Conservation (phyloP, 1,140 invertebrate genomes). For the Diorhabda sublineata region DNA sequence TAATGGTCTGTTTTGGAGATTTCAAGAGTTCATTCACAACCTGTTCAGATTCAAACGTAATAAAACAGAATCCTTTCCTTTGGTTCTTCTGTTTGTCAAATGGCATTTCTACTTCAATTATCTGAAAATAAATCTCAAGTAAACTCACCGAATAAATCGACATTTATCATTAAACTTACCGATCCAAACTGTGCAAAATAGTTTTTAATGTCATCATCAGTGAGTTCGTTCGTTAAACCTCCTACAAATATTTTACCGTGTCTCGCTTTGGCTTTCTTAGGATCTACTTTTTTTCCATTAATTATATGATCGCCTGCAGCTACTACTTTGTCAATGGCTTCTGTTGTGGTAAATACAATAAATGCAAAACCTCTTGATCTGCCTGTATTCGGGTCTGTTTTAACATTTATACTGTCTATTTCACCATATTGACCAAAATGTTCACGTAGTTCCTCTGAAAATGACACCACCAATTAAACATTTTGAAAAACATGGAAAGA, state of each 20-base stretch:
- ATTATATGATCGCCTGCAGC: conserved; percentile 82
- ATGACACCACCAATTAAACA: background rate
- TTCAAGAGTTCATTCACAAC: conserved; percentile 87
- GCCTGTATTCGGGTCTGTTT: conserved; percentile 86
- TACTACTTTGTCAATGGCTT: conserved; percentile 87
- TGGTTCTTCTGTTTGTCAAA: conserved; percentile 96
- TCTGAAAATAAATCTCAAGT: conserved; percentile 52
- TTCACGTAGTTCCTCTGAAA: conserved; percentile 87
- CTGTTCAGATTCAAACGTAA: conserved; percentile 90
- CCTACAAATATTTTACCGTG: conserved; percentile 95
- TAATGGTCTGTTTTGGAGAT: conserved; percentile 86
- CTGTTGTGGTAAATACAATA: conserved; percentile 85
- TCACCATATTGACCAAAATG: conserved; percentile 87
- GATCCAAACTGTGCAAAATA: conserved; percentile 89
- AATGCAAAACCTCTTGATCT: conserved; percentile 91
- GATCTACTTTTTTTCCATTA: conserved; percentile 91
- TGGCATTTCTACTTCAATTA: conserved; percentile 91
- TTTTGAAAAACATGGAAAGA: background rate
- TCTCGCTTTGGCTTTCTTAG: conserved; percentile 90
- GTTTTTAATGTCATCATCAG: conserved; percentile 87
- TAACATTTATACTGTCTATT: conserved; percentile 91
- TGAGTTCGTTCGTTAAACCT: conserved; percentile 81
- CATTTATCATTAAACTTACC: conserved; percentile 55
- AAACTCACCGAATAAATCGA: conserved; percentile 1
- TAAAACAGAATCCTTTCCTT: conserved; percentile 91